Base-by-base conservation (phyloP, 2,888 invertebrate genomes). In the Diloba caeruleocephala region DNA sequence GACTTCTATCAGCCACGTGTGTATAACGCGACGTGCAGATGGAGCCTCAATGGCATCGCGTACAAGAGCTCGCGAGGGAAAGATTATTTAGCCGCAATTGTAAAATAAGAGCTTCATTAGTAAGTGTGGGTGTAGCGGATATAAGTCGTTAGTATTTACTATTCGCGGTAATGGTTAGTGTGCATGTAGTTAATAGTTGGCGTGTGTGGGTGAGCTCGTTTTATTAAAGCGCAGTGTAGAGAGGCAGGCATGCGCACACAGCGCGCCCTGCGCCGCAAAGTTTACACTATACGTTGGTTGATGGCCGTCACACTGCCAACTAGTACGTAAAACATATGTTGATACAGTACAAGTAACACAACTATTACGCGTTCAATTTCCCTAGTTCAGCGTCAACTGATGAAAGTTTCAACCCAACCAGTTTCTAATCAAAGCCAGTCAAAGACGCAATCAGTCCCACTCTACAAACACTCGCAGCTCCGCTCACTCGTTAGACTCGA, bases 361-460 rank as follows among this genome's bases (percentile, higher is more conserved):
- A 31, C 6, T 6, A 6, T 13, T 23, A 12, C n/a, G 10, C n/a
- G 8, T 17, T 7, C 8, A 25, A 9, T 8, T 15, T 19, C 3
- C 12, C 3, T 3, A 34, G 13, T 15, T n/a, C 5, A 13, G 7
- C 0, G 7, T 13, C 9, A 13, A 9, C 14, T 15, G 15, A 49
- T 25, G 14, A 23, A 42, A 12, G 26, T 28, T 62, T 19, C 5
- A 33, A 37, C 39, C 19, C 29, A 48, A 33, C 36, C 41, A 41
- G 23, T 29, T 39, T 36, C 12, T 29, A 41, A 34, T 59, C 29
- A 42, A 17, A 13, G 21, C 21, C 17, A 37, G 31, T 46, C 38
- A 43, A 43, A 43, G 17, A 39, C 17, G 53, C 62, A 52, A 46
- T 61, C 42, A 38, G 21, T 31, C 28, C 29, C 38, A 3, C 45